Evolutionary conservation across 2,797 vertebrate species (phyloP).

Genomic region (Micromesistius poutassou): DNA sequence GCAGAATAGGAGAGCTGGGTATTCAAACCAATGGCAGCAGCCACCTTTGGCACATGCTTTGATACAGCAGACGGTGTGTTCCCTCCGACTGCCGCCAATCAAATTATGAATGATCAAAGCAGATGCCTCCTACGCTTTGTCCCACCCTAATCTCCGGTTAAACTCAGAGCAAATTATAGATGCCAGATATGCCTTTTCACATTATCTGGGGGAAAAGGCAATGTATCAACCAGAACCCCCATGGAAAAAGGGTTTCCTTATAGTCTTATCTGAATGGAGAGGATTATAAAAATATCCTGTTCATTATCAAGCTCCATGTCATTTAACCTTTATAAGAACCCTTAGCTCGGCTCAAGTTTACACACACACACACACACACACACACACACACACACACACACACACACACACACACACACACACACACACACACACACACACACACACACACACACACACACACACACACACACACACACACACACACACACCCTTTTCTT

Average conservation of each 20-base stretch:
- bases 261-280: background rate
- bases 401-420: no score
- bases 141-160: background rate
- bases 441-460: no score
- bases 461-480: no score
- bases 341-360: background rate
- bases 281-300: background rate
- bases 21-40: background rate
- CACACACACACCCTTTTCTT: background rate
- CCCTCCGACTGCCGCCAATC: background rate
- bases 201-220: background rate
- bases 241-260: no score
- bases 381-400: no score
- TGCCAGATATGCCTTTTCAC: background rate
- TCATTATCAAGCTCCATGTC: background rate
- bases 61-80: background rate
- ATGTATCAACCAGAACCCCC: background rate
- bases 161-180: background rate
- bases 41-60: background rate
- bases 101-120: slow-evolving; percentile 2
- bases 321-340: background rate
- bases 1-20: background rate
- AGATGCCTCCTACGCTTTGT: background rate
- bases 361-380: background rate
- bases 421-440: no score